Conservation (phyloP, 1,140 invertebrate species). For the Anoplolepis gracilipes region DNA sequence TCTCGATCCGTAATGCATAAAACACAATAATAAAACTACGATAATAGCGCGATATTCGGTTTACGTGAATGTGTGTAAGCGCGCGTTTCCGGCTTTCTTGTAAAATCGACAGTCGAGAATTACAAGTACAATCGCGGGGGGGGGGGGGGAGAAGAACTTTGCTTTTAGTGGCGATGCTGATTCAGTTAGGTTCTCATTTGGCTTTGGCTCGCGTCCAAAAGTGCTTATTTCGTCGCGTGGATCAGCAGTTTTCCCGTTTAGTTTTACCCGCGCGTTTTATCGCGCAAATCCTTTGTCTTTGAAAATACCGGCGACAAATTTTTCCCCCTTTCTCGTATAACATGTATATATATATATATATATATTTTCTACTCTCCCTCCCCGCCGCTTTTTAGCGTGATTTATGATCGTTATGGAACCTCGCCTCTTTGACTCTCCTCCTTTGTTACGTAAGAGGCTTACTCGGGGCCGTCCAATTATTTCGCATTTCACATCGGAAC, state of each 20-base stretch:
- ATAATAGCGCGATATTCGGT: neutral
- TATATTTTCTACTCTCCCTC: neutral
- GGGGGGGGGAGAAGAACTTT: neutral
- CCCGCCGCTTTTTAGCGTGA: neutral
- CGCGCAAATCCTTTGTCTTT: slow-evolving; percentile 37
- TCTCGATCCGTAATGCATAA: neutral
- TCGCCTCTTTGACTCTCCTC: slow-evolving; percentile 62
- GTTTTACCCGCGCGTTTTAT: slow-evolving; percentile 8
- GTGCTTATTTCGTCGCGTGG: slow-evolving; percentile 33
- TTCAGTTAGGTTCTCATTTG: slow-evolving; percentile 56
- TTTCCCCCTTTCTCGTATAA: neutral
- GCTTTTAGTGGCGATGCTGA: slow-evolving; percentile 31
- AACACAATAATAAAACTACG: neutral
- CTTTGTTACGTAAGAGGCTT: slow-evolving; percentile 68
- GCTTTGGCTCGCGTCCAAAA: slow-evolving; percentile 55
- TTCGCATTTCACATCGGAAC: slow-evolving; percentile 52
- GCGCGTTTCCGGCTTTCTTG: neutral
- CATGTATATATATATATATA: neutral
- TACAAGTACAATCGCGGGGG: slow-evolving; percentile 2
- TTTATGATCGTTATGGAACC: slow-evolving; percentile 59
- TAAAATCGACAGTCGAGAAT: slow-evolving; percentile 15
- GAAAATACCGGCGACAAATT: slow-evolving; percentile 9
- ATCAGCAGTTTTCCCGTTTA: slow-evolving; percentile 48
- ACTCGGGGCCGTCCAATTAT: slow-evolving; percentile 61
- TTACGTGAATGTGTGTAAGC: neutral